Evolutionary conservation across 2,888 invertebrate species (phyloP), one percentile per base, ranked within the genome.

Genomic region (Caenorhabditis parvicauda): DNA sequence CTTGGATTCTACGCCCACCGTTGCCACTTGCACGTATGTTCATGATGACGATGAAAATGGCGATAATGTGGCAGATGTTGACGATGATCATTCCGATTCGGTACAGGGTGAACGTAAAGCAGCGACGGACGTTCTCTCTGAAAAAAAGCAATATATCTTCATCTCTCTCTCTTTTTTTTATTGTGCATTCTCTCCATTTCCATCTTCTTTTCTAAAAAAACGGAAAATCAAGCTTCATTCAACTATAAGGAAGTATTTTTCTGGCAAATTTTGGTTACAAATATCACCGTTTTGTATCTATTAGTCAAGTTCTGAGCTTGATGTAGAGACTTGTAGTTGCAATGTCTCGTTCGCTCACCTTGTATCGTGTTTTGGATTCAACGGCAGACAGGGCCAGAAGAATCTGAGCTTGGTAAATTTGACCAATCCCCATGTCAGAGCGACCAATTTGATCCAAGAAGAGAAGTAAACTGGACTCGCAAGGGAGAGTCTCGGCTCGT

Each of bases 401-500:
- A 81, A 81, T 19, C 75, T 70, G 9, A 81, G 67, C 55, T 81
- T 81, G 12, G 76, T 73, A 61, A 81, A 81, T 48, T 81, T 81
- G 42, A 80, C 61, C 42, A 81, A 66, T 45, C 81, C 81, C 81
- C 81, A 81, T 2, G 69, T 64, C 14, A 81, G 70, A 2, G 81
- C 75, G 28, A 81, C 74, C 28, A 81, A 59, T 50, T 74, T 74
- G 48, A 78, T 73, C 64, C 74, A 75, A 1, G 79, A 74, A n/a
- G 73, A 72, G 41, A 80, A 70, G 54, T 72, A 68, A 3, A 76
- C 73, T 5, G 81, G 80, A 35, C 64, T 61, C 4, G 79, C 78
- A 14, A 81, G 52, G 2, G 73, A 72, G 17, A 78, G 49, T 25
- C 76, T 66, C 2, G 81, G 80, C 51, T 81, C 79, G 35, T 74